A percentile compares a stretch with the other conserved stretches of the same genome.
Conservation (phyloP, 2,113 vertebrate genomes). For the Benitochromis conjunctus region DNA sequence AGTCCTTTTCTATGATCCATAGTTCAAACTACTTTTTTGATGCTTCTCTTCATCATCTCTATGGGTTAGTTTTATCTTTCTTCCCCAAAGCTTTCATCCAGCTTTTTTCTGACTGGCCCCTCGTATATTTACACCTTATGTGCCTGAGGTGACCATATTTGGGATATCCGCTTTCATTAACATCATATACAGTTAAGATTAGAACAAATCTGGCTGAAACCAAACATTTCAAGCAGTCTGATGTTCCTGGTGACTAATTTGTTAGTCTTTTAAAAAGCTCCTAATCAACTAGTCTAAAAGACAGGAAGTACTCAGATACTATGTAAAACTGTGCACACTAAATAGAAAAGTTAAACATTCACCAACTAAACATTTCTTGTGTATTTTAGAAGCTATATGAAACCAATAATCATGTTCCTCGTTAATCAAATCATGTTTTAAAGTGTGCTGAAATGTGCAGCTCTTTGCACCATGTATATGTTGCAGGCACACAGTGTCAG, state of each 20-base stretch:
- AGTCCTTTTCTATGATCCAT: rapidly evolving
- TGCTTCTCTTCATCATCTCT: background rate
- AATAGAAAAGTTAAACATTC: background rate
- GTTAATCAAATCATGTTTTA: background rate
- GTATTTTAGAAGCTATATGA: background rate
- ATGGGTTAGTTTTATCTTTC: background rate
- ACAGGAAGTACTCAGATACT: background rate
- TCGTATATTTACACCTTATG: background rate
- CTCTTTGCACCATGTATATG: background rate
- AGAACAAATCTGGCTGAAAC: too few relatives aligned
- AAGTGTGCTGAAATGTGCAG: background rate
- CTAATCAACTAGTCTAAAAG: background rate
- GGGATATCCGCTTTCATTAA: too few relatives aligned
- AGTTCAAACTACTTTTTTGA: background rate
- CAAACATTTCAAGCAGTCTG: too few relatives aligned
- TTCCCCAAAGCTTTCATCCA: background rate
- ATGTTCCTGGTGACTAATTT: background rate
- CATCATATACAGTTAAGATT: too few relatives aligned
- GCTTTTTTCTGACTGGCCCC: background rate
- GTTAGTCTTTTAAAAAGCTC: background rate
- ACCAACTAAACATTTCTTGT: background rate
- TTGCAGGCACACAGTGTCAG: background rate
- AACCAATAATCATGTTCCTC: background rate
- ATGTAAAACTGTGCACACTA: background rate
- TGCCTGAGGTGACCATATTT: too few relatives aligned